A percentile compares a stretch with the other conserved stretches of the same genome.
Conservation (phyloP, 2,113 vertebrate species). For the Neoarius graeffei region DNA sequence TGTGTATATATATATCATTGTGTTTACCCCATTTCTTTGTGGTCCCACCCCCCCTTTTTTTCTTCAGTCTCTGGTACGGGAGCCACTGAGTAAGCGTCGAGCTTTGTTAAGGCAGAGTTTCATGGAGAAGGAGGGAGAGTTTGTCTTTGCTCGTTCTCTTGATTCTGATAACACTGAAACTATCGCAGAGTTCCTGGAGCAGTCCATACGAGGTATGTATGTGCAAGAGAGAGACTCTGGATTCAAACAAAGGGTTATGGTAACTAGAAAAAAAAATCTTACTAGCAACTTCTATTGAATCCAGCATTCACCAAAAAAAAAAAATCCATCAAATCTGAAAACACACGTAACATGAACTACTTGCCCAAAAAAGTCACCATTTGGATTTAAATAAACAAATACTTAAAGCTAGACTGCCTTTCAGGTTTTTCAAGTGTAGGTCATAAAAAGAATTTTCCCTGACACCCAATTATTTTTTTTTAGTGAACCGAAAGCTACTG, state of each 20-base stretch:
- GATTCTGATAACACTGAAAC: constrained; percentile 78
- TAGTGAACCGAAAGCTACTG: too few species aligned
- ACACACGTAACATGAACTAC: background rate
- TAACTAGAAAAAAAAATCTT: background rate
- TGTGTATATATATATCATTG: too few species aligned
- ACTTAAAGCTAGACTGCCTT: too few species aligned
- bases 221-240: background rate
- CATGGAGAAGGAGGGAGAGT: constrained; percentile 83
- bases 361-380: background rate
- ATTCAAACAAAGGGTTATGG: background rate
- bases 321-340: background rate
- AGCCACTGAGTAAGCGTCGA: constrained; percentile 79
- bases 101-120: constrained; percentile 82
- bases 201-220: constrained; percentile 82
- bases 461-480: too few species aligned
- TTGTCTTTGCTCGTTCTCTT: constrained; percentile 82
- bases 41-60: background rate
- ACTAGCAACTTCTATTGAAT: background rate
- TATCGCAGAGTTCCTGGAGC: constrained; percentile 89
- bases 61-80: constrained; percentile 79
- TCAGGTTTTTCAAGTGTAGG: too few species aligned
- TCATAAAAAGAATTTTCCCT: too few species aligned
- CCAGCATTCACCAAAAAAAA: background rate
- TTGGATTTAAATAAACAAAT: too few species aligned
- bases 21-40: background rate